Evolutionary conservation across 2,888 invertebrate genomes (phyloP), one percentile per base, ranked within the genome.

Genomic region (Netelia fuscicornis): DNA sequence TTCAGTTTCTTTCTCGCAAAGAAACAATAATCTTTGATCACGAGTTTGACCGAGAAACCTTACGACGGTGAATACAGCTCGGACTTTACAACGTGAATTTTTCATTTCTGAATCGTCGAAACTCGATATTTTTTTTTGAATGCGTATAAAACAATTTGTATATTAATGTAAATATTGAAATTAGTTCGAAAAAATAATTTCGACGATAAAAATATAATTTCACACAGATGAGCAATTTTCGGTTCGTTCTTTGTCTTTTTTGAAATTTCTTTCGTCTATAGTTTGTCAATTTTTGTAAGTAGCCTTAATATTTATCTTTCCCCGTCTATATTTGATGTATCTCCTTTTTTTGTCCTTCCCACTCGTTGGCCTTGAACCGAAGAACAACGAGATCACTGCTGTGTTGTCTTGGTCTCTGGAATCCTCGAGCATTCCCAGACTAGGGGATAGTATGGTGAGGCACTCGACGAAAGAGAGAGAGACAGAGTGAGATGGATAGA

Each of bases 381-480:
- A 83, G 81, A 72, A 82, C 70, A 81, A 70, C 70, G 81, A 67
- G 76, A 76, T 58, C 58, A 77, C 72, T 64, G 58, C 72, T 70
- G 71, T 83, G 71, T 79, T 67, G 48, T 60, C 62, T 64, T 72
- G 54, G 67, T 87, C 89, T 87, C 89, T 86, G 87, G 87, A 87
- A 91, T 87, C 89, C 87, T 85, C 85, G 85, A 86, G 88, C 90
- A 91, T 91, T 92, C 92, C 90, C 91, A 92, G 91, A 91, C 91
- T 88, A 89, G 79, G 30, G 81, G 81, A 85, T 85, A 79, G 88
- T 83, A 77, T 71, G 77, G 84, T 78, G 72, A 68, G 67, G 68
- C 65, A 54, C 80, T 68, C 67, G 80, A 83, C 54, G 71, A 64
- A 67, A 71, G 65, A 81, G 62, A 82, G 81, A 78, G 44, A 78